Evolutionary conservation across 2,888 invertebrate species (phyloP), one percentile per base, ranked within the genome.

Genomic region (Caenorhabditis wallacei): DNA sequence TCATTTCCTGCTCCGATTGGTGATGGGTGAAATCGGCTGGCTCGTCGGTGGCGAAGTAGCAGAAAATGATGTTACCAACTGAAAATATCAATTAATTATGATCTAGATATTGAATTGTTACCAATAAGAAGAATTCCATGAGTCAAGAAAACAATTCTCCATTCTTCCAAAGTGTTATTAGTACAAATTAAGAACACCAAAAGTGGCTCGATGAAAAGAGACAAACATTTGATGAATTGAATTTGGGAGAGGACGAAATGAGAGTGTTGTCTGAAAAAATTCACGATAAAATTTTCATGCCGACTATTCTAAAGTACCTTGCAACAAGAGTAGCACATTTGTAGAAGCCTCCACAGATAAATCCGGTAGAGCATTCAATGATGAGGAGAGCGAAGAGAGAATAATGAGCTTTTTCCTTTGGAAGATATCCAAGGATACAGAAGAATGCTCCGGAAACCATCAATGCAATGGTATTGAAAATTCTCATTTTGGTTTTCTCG

Each of bases 201-300:
- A 5, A 89, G 84, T n/a, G 90, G 90, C 35, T 89, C 90, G 56
- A 90, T 86, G 82, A 90, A 90, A 30, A 90, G 82, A 0, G 90
- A 89, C 5, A 90, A 56, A 43, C 90, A 90, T 70, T 90, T 90
- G 84, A 90, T 88, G 85, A 90, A 90, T 69, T 90, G 90, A 37
- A 90, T 89, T 80, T 89, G 89, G 8, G 90, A 89, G 13, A 90
- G 85, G 8, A 90, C 90, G 57, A 90, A 90, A 78, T 90, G 90
- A n/a, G 88, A 86, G 78, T 89, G 90, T 80, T 90, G 90, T 53
- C 90, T 90, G 84, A 75, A 88, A 84, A 43, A 8, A 30, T 13
- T 11, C 40, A 13, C n/a, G n/a, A n/a, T n/a, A n/a, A n/a, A n/a
- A n/a, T n/a, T n/a, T n/a, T n/a, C n/a, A n/a, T n/a, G n/a, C n/a